Conservation (phyloP, 2,797 vertebrate species). For the Sphenodon punctatus region DNA sequence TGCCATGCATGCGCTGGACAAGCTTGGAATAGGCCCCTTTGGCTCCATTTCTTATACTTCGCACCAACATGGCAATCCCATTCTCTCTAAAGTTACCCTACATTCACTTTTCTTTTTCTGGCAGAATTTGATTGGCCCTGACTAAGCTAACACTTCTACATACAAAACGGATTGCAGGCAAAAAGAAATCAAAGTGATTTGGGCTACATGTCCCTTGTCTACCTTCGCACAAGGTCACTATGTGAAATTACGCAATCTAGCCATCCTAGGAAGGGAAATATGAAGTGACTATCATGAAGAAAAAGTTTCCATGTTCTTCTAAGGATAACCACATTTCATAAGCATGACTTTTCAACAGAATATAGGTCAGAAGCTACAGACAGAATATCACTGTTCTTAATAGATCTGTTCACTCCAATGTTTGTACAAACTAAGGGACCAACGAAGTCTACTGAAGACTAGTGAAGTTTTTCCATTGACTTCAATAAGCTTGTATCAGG, state of each 20-base stretch:
- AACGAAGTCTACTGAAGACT: no score
- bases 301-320: background rate
- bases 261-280: background rate
- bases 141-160: background rate
- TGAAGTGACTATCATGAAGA: background rate
- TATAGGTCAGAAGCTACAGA: background rate
- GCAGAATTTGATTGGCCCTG: background rate
- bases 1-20: no score
- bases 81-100: no score
- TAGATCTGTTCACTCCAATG: conserved; percentile 7
- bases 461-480: no score
- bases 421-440: conserved; percentile 14
- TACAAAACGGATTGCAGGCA: background rate
- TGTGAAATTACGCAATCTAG: no score
- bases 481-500: no score
- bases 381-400: background rate
- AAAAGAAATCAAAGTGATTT: background rate
- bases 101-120: no score
- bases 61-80: no score
- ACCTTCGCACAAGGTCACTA: background rate
- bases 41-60: no score
- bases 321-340: background rate
- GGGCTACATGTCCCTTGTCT: background rate
- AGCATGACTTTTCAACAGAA: background rate
- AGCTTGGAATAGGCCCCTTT: no score